phyloP scores from a whole-genome alignment of 1,140 invertebrate species.

The Tetragnatha versicolor region DNA sequence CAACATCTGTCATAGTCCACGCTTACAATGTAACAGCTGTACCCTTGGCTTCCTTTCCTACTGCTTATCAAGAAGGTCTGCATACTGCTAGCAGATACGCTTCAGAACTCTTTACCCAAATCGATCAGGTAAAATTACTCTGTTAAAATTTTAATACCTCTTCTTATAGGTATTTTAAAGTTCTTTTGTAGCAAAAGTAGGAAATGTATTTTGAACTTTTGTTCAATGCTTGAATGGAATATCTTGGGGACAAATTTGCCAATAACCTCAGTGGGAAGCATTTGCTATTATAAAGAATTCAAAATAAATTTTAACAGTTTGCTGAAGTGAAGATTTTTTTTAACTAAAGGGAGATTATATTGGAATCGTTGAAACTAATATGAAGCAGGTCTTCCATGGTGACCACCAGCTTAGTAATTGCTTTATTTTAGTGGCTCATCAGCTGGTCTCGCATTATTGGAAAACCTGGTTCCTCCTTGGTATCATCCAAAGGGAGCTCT shows the following conservation, averaged over 20 bases:
- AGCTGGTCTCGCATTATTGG: too few species aligned
- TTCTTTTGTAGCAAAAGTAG: not conserved
- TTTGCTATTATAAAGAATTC: not conserved
- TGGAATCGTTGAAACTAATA: too few species aligned
- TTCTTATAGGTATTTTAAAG: not conserved
- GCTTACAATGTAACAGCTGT: constrained; percentile 22
- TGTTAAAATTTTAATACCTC: not conserved
- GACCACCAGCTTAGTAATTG: too few species aligned
- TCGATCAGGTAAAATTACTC: constrained; percentile 35
- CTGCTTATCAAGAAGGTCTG: constrained; percentile 20
- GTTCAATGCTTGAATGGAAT: too few species aligned
- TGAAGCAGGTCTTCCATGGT: too few species aligned
- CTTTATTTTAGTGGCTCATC: too few species aligned
- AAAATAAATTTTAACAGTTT: not conserved
- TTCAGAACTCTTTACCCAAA: constrained; percentile 31
- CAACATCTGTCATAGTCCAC: constrained; percentile 35
- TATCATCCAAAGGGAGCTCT: too few species aligned
- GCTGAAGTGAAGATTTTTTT: too few species aligned
- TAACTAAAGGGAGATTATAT: too few species aligned
- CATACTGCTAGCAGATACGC: constrained; percentile 31
- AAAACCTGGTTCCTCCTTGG: too few species aligned
- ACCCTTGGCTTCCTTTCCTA: not conserved
- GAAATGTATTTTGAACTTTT: not conserved
- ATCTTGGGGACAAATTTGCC: too few species aligned
- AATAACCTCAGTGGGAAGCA: too few species aligned